phyloP scores from a whole-genome alignment of 2,888 invertebrate genomes.

The Macrophya annulata region DNA sequence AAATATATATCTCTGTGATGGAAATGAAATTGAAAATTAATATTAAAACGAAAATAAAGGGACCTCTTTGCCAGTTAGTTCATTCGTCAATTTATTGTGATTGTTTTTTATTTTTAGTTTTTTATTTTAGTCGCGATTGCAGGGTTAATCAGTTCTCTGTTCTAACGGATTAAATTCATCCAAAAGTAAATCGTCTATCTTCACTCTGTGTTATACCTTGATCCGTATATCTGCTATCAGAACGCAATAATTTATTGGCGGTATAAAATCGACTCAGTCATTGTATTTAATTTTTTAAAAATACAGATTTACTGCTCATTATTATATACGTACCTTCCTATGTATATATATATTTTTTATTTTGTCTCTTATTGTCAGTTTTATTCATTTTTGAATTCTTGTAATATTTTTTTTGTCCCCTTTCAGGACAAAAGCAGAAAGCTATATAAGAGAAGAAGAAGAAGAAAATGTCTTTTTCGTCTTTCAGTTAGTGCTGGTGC shows the following conservation, averaged over 20 bases:
- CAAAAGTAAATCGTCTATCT: neutral
- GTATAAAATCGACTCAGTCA: neutral
- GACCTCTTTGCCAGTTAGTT: neutral
- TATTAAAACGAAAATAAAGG: neutral
- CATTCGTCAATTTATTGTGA: neutral
- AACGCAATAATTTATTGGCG: slow-evolving; percentile 12
- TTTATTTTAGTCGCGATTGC: neutral
- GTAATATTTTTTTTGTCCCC: neutral
- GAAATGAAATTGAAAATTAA: neutral
- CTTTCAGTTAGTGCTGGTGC: neutral
- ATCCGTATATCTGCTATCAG: slow-evolving; percentile 24
- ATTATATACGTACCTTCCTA: neutral
- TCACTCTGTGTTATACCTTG: slow-evolving; percentile 1
- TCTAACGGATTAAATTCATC: neutral
- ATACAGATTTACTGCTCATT: neutral
- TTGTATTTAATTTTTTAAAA: neutral
- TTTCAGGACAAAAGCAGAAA: neutral
- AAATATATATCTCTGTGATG: neutral
- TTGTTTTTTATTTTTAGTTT: neutral
- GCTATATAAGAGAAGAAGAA: neutral
- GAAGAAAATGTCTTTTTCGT: neutral
- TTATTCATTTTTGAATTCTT: neutral
- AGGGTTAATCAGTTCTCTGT: neutral
- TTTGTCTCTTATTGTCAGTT: neutral
- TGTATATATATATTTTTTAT: neutral